phyloP scores from a whole-genome alignment of 2,888 invertebrate species.

The Xylophagus ater region DNA sequence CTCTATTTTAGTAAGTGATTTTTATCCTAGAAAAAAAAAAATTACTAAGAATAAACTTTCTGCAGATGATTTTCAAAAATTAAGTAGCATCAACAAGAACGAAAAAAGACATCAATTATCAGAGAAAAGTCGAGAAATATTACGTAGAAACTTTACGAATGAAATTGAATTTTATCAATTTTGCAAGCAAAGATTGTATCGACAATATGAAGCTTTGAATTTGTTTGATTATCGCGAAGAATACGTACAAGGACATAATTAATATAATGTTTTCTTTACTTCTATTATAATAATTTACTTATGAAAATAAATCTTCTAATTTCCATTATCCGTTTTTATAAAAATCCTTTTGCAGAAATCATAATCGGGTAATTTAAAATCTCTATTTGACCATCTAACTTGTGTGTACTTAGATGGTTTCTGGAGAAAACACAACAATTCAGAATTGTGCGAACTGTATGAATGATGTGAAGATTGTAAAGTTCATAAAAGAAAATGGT shows the following conservation, averaged over 20 bases:
- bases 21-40: conserved; percentile 1
- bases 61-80: conserved; percentile 5
- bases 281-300: too few relatives aligned
- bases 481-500: too few relatives aligned
- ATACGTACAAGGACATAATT: conserved; percentile 62
- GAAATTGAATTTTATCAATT: conserved; percentile 30
- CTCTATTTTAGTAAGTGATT: conserved; percentile 65
- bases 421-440: too few relatives aligned
- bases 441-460: too few relatives aligned
- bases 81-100: conserved; percentile 20
- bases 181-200: conserved; percentile 31
- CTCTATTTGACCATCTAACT: too few relatives aligned
- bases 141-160: conserved; percentile 21
- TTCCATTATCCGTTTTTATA: too few relatives aligned
- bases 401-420: too few relatives aligned
- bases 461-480: too few relatives aligned
- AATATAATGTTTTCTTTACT: too few relatives aligned
- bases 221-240: conserved; percentile 76
- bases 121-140: conserved; percentile 18
- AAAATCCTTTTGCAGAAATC: too few relatives aligned
- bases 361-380: too few relatives aligned
- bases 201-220: conserved; percentile 29
- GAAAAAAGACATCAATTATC: conserved; percentile 25
- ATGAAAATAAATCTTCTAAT: too few relatives aligned
- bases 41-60: conserved; percentile 5